Conservation (phyloP, 2,888 invertebrate genomes). For the Diaphora mendica region DNA sequence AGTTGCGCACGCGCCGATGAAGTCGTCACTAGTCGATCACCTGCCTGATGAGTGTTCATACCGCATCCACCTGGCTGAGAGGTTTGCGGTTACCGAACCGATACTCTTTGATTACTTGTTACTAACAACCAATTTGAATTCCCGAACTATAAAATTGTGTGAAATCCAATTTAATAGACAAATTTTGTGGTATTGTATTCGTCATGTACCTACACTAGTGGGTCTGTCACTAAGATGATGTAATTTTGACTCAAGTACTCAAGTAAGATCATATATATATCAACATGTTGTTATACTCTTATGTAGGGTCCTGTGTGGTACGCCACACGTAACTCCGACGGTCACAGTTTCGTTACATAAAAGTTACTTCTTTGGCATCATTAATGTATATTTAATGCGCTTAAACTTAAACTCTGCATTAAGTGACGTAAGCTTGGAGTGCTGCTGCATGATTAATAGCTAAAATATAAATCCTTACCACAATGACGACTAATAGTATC, state of each 20-base stretch:
- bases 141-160: constrained; percentile 24
- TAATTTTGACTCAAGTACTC: neutral
- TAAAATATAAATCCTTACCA: neutral
- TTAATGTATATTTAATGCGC: too few relatives aligned
- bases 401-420: neutral
- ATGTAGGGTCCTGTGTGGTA: neutral
- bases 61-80: constrained; percentile 66
- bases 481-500: neutral
- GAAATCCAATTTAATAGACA: constrained; percentile 14
- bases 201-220: neutral
- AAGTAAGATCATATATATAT: neutral
- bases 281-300: neutral
- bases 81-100: constrained; percentile 57
- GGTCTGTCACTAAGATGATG: neutral
- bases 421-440: neutral
- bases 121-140: constrained; percentile 30
- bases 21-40: constrained; percentile 72
- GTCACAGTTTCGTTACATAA: neutral
- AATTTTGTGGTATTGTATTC: constrained; percentile 9
- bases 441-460: neutral
- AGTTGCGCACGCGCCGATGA: constrained; percentile 78
- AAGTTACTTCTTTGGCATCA: neutral
- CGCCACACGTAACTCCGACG: neutral
- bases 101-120: constrained; percentile 46
- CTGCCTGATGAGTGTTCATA: constrained; percentile 61